Conservation (phyloP, 2,113 vertebrate genomes). For the Sclerurus mexicanus region DNA sequence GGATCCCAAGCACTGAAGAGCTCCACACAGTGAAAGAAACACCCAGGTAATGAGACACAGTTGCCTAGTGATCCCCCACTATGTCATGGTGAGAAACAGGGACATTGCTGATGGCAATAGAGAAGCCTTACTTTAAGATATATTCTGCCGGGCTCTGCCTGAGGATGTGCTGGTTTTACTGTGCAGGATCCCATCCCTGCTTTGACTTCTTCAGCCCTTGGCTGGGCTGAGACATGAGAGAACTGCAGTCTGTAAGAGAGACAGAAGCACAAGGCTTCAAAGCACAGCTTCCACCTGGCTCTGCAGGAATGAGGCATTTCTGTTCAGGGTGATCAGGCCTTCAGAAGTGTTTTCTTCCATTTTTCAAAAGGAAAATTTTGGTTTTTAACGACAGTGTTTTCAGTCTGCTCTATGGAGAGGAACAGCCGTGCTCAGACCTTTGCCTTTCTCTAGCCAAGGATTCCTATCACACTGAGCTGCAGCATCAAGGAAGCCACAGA, state of each 20-base stretch:
- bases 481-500: background rate
- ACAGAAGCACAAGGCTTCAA: background rate
- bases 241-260: background rate
- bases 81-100: background rate
- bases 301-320: background rate
- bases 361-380: background rate
- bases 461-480: background rate
- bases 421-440: conserved; percentile 1
- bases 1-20: background rate
- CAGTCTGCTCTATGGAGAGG: background rate
- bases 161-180: background rate
- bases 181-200: background rate
- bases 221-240: background rate
- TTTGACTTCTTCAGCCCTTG: background rate
- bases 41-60: background rate
- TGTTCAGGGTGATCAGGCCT: background rate
- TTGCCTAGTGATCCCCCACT: rapidly evolving
- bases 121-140: background rate
- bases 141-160: background rate
- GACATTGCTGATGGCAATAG: background rate
- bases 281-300: background rate
- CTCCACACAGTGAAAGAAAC: background rate
- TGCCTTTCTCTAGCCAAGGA: background rate
- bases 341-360: background rate
- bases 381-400: background rate